A percentile compares a stretch with the other conserved stretches of the same genome.
These are phyloP conservation scores for Chrysochloris asiatica DNA, from an alignment of 2,113 vertebrate species.

Conservation along the genomic window DNA sequence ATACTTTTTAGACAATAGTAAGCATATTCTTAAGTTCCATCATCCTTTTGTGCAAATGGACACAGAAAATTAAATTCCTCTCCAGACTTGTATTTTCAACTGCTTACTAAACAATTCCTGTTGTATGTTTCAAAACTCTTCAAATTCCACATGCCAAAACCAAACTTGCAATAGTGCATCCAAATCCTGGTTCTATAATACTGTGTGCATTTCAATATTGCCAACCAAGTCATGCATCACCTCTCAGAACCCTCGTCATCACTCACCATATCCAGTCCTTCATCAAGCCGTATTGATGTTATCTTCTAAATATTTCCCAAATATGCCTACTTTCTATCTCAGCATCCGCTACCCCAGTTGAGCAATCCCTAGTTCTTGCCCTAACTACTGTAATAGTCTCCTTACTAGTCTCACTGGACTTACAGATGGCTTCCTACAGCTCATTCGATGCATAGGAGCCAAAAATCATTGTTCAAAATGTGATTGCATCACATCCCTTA, in stretches of 20 bases:
- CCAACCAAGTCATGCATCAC: slow-evolving; percentile 12
- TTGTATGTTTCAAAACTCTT: slow-evolving; percentile 26
- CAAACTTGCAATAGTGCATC: not conserved
- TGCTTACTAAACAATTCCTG: not conserved
- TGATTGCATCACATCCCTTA: not conserved
- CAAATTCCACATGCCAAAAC: slow-evolving; percentile 10
- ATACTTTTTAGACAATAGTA: not conserved
- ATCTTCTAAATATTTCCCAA: slow-evolving; percentile 5
- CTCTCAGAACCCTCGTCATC: not conserved
- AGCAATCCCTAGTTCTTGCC: not conserved
- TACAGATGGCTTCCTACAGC: not conserved
- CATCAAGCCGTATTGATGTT: not conserved
- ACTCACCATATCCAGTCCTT: not conserved
- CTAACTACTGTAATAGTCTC: not conserved
- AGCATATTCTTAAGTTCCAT: slow-evolving; percentile 18
- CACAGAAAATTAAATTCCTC: not conserved
- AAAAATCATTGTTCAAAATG: not conserved
- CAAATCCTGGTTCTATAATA: not conserved
- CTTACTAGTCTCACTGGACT: not conserved
- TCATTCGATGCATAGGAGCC: not conserved
- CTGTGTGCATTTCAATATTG: not conserved
- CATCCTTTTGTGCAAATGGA: not conserved
- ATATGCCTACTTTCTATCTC: not conserved
- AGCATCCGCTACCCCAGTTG: not conserved
- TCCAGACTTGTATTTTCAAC: not conserved